Conservation (phyloP, 2,888 invertebrate species). For the Camptogramma bilineatum region DNA sequence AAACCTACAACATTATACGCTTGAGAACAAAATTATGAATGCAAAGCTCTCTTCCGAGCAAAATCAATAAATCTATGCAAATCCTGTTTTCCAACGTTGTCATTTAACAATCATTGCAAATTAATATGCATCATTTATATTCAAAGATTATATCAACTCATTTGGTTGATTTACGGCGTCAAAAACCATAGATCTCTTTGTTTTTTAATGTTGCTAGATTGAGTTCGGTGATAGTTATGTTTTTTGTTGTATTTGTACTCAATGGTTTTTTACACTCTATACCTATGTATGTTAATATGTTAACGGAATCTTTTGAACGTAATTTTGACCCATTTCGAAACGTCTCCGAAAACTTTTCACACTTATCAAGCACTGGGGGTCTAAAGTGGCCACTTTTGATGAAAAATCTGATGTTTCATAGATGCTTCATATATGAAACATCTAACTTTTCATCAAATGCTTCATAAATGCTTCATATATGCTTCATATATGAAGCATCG, state of each 20-base stretch:
- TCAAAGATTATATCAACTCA: conserved; percentile 55
- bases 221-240: not conserved
- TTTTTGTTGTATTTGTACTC: not conserved
- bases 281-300: no score
- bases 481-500: no score
- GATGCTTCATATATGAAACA: no score
- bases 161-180: conserved; percentile 57
- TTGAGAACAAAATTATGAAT: not conserved
- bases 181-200: conserved; percentile 49
- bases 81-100: conserved; percentile 16
- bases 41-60: not conserved
- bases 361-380: no score
- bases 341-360: no score
- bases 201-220: conserved; percentile 22
- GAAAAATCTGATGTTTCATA: no score
- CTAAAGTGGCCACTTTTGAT: no score
- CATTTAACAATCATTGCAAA: conserved; percentile 39
- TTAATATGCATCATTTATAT: conserved; percentile 47
- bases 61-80: conserved; percentile 18
- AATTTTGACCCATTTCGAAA: no score
- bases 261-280: not conserved
- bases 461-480: no score
- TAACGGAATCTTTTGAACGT: no score
- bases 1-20: not conserved
- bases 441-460: no score